Base-by-base conservation (phyloP, 2,113 vertebrate genomes). In the Clupea harengus region DNA sequence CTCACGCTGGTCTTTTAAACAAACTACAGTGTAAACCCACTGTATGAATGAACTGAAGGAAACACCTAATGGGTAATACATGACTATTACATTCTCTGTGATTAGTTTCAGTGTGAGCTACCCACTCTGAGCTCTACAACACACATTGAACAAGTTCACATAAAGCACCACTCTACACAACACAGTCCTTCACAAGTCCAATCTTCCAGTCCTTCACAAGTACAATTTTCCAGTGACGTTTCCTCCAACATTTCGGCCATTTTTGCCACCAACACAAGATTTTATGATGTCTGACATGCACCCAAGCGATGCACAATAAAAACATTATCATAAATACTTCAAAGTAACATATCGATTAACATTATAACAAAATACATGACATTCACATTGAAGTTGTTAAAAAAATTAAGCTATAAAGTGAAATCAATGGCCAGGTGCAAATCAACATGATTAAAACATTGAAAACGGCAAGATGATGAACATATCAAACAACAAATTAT, bases 101-200 rank as follows among this genome's bases (percentile, higher is more conserved):
- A 81, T 81, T 85, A 88, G 32, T 60, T 47, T 80, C 67, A 64
- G 50, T 83, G 88, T 85, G 72, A 82, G 72, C 88, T 83, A 85
- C 32, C 86, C 72, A 64, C 84, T 89, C 81, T 2, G 46, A 88
- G 85, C 81, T 90, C n/a, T 80, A 86, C 87, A 85, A 82, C 87
- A 87, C 86, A 87, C 87, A 64, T 80, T 86, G 85, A 57, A 93
- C 85, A 81, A 83, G 32, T 90, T 89, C 88, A 92, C 91, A 88
- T 81, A 85, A 83, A 85, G 91, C 89, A 84, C 88, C 91, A 93
- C 90, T 83, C 85, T 80, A 92, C 91, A 88, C 90, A 88, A 93
- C 91, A 86, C 89, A 81, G 89, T 89, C 87, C 84, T 57, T 45
- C 50, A 39, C 1, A 81, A 6, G 45, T 17, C 28, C 20, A 39